These are phyloP conservation scores for Sapayoa aenigma DNA, from an alignment of 2,113 vertebrate species.

Conservation along the genomic window DNA sequence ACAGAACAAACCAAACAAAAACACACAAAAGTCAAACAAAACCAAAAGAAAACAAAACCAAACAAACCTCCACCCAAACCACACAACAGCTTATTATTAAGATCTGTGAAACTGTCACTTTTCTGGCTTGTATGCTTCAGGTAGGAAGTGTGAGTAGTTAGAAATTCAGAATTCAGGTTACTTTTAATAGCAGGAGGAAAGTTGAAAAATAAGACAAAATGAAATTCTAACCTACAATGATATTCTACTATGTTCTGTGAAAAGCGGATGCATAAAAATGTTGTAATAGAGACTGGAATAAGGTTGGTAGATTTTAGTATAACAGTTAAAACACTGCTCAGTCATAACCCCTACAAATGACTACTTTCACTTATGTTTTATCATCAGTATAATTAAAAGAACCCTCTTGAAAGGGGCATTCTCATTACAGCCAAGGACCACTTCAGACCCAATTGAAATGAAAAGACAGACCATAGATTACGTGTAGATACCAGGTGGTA, in stretches of 20 bases:
- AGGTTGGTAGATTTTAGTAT: constrained; percentile 60
- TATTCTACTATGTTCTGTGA: constrained; percentile 9
- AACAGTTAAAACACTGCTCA: constrained; percentile 58
- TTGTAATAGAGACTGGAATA: constrained; percentile 57
- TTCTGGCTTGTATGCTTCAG: background rate
- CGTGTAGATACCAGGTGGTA: constrained; percentile 66
- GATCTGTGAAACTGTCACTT: background rate
- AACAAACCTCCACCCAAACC: too few relatives aligned
- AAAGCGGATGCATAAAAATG: constrained; percentile 57
- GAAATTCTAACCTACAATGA: constrained; percentile 30
- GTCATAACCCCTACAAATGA: constrained; percentile 72
- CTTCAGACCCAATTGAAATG: constrained; percentile 74
- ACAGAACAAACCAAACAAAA: background rate
- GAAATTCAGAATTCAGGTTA: background rate
- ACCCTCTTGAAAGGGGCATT: constrained; percentile 75
- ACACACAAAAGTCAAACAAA: background rate
- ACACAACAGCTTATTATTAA: background rate
- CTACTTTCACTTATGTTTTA: constrained; percentile 70
- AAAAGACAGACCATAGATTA: constrained; percentile 64
- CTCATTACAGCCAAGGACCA: constrained; percentile 73
- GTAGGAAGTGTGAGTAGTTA: background rate
- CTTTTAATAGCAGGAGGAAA: background rate
- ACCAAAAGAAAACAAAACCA: too few relatives aligned
- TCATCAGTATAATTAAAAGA: constrained; percentile 69
- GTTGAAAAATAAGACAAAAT: constrained; percentile 7